These are phyloP conservation scores for Dysmachus trigonus DNA, from an alignment of 2,888 invertebrate species.

Conservation along the genomic window DNA sequence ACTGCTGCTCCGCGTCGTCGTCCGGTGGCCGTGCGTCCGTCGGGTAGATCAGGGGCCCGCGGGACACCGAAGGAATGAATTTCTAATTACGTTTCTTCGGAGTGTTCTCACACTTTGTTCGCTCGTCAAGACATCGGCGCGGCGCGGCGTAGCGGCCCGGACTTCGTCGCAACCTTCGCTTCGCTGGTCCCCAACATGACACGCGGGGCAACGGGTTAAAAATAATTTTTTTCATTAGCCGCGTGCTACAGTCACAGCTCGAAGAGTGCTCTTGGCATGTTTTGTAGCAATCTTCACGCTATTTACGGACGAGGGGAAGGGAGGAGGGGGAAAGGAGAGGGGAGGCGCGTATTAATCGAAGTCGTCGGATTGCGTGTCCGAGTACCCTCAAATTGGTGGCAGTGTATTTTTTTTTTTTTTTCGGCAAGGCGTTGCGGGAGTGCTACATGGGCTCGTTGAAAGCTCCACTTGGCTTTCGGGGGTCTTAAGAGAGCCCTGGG, in stretches of 20 bases:
- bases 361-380: slow-evolving; percentile 28
- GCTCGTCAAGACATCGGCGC: slow-evolving; percentile 6
- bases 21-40: not conserved
- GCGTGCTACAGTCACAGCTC: not conserved
- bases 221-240: slow-evolving; percentile 36
- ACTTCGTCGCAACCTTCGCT: not conserved
- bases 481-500: not conserved
- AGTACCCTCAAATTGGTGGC: slow-evolving; percentile 6
- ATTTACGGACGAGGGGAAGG: not conserved
- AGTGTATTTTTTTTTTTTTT: not conserved
- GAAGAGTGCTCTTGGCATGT: slow-evolving; percentile 6
- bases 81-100: slow-evolving; percentile 34
- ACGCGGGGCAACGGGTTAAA: slow-evolving; percentile 11
- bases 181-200: not conserved
- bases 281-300: slow-evolving; percentile 38
- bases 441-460: slow-evolving; percentile 18
- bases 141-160: no score
- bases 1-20: not conserved
- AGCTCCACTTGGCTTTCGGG: not conserved
- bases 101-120: slow-evolving; percentile 24
- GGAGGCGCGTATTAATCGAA: slow-evolving; percentile 22
- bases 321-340: not conserved
- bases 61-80: not conserved
- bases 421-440: not conserved
- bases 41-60: not conserved